A percentile compares a stretch with the other conserved stretches of the same genome.
Conservation (phyloP, 1,140 invertebrate species). For the Bombus huntii region DNA sequence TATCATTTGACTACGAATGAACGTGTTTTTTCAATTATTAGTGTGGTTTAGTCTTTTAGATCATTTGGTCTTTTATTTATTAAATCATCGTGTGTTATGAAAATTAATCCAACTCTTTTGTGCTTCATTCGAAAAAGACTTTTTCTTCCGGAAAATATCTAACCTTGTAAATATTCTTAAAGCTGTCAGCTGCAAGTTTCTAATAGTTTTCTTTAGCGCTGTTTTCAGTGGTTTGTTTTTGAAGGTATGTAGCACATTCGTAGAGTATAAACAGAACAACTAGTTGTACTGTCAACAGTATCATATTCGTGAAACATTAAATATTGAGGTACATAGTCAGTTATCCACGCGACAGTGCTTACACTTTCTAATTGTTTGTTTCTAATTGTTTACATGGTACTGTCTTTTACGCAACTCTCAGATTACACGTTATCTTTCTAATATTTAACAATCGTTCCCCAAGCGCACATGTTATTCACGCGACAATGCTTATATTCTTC, state of each 20-base stretch:
- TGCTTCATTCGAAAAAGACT: too few species aligned
- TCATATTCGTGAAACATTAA: neutral
- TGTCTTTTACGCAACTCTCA: neutral
- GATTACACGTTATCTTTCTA: neutral
- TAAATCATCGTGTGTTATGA: too few species aligned
- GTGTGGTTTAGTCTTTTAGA: too few species aligned
- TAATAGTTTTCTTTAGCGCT: too few species aligned
- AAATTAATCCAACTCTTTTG: too few species aligned
- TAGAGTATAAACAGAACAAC: neutral
- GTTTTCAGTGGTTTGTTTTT: too few species aligned
- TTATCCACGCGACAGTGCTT: constrained; percentile 7
- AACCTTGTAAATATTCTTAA: too few species aligned
- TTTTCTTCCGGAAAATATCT: too few species aligned
- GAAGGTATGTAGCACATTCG: neutral
- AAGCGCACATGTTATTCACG: neutral
- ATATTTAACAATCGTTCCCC: neutral
- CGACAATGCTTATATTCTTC: neutral
- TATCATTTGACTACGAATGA: too few species aligned
- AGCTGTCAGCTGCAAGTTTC: too few species aligned
- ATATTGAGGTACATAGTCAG: neutral
- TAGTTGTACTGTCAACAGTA: neutral
- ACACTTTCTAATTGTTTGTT: neutral
- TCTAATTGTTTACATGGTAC: neutral
- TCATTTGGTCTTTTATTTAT: too few species aligned
- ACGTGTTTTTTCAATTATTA: too few species aligned